Base-by-base conservation (phyloP, 92 coral and sea anemone genomes). In the Zoanthus gigantus region DNA sequence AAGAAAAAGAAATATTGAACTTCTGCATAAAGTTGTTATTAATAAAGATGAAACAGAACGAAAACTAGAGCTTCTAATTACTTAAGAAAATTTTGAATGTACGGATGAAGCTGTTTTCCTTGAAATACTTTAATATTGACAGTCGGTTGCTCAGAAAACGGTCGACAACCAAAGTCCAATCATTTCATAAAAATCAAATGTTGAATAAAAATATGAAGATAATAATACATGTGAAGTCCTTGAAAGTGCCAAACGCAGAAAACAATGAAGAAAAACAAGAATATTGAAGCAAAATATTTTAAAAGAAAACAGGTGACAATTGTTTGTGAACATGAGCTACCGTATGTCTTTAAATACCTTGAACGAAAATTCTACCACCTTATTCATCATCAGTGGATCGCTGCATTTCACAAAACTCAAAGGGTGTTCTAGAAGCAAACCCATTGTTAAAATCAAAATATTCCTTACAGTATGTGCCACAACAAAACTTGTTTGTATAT, bases 101-200 rank as follows among this genome's bases (percentile, higher is more conserved):
- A 69, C 45, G 30, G 74, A 69, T 30, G 0, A 32, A 32, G 45
- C 45, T 2, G 17, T 69, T 12, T 23, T 1, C 9, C 47, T 30
- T 30, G 17, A 69, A 69, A 69, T 69, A 69, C 47, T 11, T 16
- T 6, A 34, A 23, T 23, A 23, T 23, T 30, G 74, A 69, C 74
- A 31, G 46, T 32, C 23, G 23, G 74, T 69, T 69, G 74, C 74
- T 69, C 74, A 69, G 74, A 69, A 69, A 69, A 69, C 37, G 72
- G 17, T 69, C 30, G 74, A 69, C 74, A 69, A 69, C 74, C 74
- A 69, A 69, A 69, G 74, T 69, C 74, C 74, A 3, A 4, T 69
- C 2, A 69, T 69, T 69, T 69, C 74, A 69, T 30, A 17, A 31
- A 69, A 32, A 30, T 7, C 46, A 69, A 69, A 30, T 69, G 47